Evolutionary conservation across 2,888 invertebrate species (phyloP).

Genomic region (Lasioglossum figueresi): DNA sequence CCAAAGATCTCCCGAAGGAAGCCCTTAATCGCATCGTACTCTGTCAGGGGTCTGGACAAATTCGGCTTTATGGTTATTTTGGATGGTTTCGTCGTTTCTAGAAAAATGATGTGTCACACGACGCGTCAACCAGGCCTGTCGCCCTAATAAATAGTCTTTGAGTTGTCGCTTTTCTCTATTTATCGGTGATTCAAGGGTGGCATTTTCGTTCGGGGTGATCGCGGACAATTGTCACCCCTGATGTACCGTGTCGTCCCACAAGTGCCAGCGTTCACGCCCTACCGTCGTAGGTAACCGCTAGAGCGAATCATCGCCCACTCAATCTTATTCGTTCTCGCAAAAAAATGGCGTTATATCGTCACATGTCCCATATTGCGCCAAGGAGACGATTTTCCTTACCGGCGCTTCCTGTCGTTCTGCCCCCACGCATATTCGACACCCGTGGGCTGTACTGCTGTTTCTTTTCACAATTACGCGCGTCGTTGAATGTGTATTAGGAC

Average conservation of each 20-base stretch:
- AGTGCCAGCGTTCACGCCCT: neutral
- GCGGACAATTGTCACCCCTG: neutral
- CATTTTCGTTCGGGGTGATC: neutral
- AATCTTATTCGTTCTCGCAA: neutral
- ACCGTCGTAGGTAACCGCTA: neutral
- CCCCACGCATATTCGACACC: constrained; percentile 5
- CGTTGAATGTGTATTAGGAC: neutral
- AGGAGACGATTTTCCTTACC: constrained; percentile 1
- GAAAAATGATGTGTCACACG: neutral
- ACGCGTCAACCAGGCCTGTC: neutral
- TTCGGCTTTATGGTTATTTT: neutral
- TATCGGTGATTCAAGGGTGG: neutral
- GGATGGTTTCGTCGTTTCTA: neutral
- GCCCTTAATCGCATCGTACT: neutral
- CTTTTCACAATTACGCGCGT: constrained; percentile 7
- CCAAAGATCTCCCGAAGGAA: neutral
- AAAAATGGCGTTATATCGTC: neutral
- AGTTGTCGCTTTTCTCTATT: neutral
- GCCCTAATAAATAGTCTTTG: neutral
- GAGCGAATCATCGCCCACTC: neutral
- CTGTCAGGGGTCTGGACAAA: neutral
- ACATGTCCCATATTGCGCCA: neutral
- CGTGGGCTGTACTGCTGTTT: neutral
- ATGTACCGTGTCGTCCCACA: neutral
- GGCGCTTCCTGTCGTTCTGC: constrained; percentile 5